Evolutionary conservation across 1,140 invertebrate genomes (phyloP), one percentile per base, ranked within the genome.

Genomic region (Stenopsyche tienmushanensis): DNA sequence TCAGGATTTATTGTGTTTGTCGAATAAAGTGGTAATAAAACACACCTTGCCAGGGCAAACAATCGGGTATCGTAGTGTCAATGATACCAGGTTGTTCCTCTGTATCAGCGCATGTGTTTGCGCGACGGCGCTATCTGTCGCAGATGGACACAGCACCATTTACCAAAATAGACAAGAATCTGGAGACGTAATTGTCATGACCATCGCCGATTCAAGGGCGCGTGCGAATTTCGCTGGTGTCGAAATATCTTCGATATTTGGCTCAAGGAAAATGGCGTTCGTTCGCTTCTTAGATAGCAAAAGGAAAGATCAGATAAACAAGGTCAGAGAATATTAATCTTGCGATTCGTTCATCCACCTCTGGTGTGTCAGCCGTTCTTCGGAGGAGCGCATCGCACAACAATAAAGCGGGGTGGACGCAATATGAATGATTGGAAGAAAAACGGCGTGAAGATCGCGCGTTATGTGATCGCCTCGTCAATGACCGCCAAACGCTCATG

Each of bases 201-300:
- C 29, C n/a, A n/a, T n/a, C n/a, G n/a, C n/a, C 5, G 29, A 34
- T 34, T 34, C 29, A 13, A 13, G 29, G 13, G 29, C 5, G 29
- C 5, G 5, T 13, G 29, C 29, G 29, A n/a, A n/a, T n/a, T n/a
- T n/a, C n/a, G n/a, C n/a, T n/a, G n/a, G 21, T 3, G 15, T 52
- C 1, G 3, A 52, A 52, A 52, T 23, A 13, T 52, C 21, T 17
- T 15, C 21, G 26, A 55, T 57, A 57, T 57, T 57, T 57, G 54
- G 54, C 42, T 57, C 34, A 42, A 39, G 54, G 54, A 34, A 54
- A 54, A 54, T 54, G 3, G 52, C 52, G 52, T 54, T 54, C 52
- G 52, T 54, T 54, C 39, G 39, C 52, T 34, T 54, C 52, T 25
- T 25, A 54, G 13, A 34, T 34, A 17, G 49, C n/a, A n/a, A n/a